These are phyloP conservation scores for Rhadinocentrus ornatus DNA, from an alignment of 2,797 vertebrate genomes.

Conservation along the genomic window DNA sequence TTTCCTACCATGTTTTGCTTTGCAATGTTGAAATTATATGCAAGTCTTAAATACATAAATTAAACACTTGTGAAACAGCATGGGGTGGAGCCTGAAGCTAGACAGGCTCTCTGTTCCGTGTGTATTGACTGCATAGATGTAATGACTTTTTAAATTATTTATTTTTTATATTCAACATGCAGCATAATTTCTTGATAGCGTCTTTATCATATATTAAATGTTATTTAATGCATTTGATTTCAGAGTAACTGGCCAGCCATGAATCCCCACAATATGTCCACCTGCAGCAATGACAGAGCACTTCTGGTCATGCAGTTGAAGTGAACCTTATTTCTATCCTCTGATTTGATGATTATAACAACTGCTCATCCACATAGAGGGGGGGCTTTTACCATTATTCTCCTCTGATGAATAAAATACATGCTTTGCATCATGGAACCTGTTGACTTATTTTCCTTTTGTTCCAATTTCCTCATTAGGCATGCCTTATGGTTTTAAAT, in stretches of 20 bases:
- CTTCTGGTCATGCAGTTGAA: conserved; percentile 19
- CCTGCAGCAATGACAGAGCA: conserved; percentile 6
- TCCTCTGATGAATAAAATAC: conserved; percentile 12
- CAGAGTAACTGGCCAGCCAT: conserved; percentile 8
- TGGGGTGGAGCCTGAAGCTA: conserved; percentile 34
- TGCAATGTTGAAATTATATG: conserved; percentile 43
- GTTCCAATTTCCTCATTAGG: conserved; percentile 61
- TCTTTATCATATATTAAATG: background rate
- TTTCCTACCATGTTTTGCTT: conserved; percentile 34
- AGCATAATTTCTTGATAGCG: background rate
- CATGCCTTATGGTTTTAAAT: conserved; percentile 50
- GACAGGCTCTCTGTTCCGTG: conserved; percentile 18
- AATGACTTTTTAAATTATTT: conserved; percentile 34
- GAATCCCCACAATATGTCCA: conserved; percentile 18
- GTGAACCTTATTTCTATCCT: conserved; percentile 32
- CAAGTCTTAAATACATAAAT: conserved; percentile 40
- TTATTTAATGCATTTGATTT: conserved; percentile 20
- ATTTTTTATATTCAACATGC: background rate
- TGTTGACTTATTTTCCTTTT: conserved; percentile 49
- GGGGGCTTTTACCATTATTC: conserved; percentile 40
- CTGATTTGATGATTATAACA: conserved; percentile 44
- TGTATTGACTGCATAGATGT: conserved; percentile 34
- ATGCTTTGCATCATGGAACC: conserved; percentile 23
- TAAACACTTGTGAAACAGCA: conserved; percentile 10
- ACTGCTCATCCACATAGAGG: conserved; percentile 50